These are phyloP conservation scores for Vombatus ursinus DNA, from an alignment of 2,113 vertebrate genomes.

Conservation along the genomic window DNA sequence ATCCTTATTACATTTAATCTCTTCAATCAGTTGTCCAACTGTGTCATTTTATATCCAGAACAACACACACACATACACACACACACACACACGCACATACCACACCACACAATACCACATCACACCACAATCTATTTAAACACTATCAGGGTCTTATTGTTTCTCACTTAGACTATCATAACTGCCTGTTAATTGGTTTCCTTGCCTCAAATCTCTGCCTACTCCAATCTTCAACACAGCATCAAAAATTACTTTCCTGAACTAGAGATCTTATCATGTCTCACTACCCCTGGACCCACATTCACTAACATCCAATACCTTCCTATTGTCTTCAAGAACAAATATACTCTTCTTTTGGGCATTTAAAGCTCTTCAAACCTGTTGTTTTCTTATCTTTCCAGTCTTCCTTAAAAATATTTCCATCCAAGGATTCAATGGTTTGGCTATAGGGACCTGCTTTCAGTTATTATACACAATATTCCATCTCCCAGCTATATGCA, in stretches of 20 bases:
- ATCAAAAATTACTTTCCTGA: not conserved
- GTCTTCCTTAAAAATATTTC: not conserved
- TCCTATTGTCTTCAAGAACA: not conserved
- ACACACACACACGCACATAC: not conserved
- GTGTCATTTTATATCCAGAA: not conserved
- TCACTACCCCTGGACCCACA: not conserved
- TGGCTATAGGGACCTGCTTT: not conserved
- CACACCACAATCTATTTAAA: no score
- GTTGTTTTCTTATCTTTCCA: not conserved
- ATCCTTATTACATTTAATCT: not conserved
- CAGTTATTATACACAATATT: not conserved
- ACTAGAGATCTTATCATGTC: not conserved
- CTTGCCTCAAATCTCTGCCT: not conserved
- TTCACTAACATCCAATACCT: not conserved
- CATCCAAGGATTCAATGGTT: not conserved
- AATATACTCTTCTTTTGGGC: not conserved
- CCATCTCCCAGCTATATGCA: not conserved
- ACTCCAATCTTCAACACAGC: not conserved
- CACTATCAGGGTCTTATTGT: not conserved
- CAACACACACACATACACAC: not conserved
- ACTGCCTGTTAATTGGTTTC: not conserved
- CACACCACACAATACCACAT: not conserved
- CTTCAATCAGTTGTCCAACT: not conserved
- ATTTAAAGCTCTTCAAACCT: not conserved
- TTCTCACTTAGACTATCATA: not conserved